Percentiles rank a stretch among this genome's conserved stretches.
These are phyloP conservation scores for Ascaphus truei DNA, from an alignment of 2,113 vertebrate species.

Conservation along the genomic window DNA sequence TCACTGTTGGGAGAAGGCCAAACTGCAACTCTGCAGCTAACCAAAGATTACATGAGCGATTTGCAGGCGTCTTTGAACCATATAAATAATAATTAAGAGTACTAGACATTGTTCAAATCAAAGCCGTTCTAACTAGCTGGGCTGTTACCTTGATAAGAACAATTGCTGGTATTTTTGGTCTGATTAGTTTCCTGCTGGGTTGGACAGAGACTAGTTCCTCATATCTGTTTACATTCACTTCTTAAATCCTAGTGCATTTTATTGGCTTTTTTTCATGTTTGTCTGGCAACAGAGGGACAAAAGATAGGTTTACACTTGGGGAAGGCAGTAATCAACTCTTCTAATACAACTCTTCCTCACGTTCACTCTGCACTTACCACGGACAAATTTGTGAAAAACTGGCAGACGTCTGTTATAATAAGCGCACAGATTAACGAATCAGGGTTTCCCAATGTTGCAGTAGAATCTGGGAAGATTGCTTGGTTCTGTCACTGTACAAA, in stretches of 20 bases:
- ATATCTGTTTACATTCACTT: background rate
- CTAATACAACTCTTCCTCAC: background rate
- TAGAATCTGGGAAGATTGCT: too few relatives aligned
- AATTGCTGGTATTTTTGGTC: slow-evolving; percentile 14
- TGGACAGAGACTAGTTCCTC: background rate
- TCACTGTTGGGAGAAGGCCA: too few relatives aligned
- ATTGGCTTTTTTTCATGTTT: background rate
- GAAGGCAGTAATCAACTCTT: background rate
- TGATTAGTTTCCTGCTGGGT: slow-evolving; percentile 21
- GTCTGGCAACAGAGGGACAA: background rate
- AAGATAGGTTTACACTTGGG: background rate
- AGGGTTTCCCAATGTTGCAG: too few relatives aligned
- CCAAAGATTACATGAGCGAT: too few relatives aligned
- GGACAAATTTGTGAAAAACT: background rate
- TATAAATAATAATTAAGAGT: background rate
- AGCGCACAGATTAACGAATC: too few relatives aligned
- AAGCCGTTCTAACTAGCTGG: too few relatives aligned
- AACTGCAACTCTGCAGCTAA: too few relatives aligned
- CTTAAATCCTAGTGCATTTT: background rate
- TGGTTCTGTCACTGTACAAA: too few relatives aligned
- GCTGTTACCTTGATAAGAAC: slow-evolving; percentile 19
- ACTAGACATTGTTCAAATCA: too few relatives aligned
- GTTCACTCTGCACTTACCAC: background rate
- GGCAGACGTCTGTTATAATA: too few relatives aligned
- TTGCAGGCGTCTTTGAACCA: background rate